Base-by-base conservation (phyloP, 2,888 invertebrate species). In the Globia sparganii region DNA sequence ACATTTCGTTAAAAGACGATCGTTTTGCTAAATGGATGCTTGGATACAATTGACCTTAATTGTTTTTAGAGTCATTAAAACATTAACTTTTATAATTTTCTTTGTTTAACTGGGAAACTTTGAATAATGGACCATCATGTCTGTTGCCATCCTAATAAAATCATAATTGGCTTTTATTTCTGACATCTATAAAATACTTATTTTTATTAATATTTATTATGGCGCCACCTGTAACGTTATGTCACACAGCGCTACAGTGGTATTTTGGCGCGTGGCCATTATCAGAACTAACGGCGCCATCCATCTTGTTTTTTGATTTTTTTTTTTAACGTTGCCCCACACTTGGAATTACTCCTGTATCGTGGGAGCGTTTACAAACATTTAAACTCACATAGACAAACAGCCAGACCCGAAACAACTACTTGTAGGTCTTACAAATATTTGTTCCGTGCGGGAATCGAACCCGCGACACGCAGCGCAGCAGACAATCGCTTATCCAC, bases 1-100 rank as follows among this genome's bases (percentile, higher is more conserved):
- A 77, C 73, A 78, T 85, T 87, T 78, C 64, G 67, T 77, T 71
- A 75, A 21, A 83, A 85, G 78, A 85, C 77, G 69, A 77, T 77
- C 77, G 70, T 34, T 86, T 75, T 67, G n/a, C 53, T 68, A 78
- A 86, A 86, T 78, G 71, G 80, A 61, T 80, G 79, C 75, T 77
- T 56, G 62, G 58, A 49, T 66, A 66, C 65, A 58, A 72, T 81
- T 79, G 75, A 85, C 78, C 75, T 56, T 78, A 86, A 86, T 86
- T 81, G 84, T 78, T 84, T 81, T 84, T 65, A 66, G 28, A 72
- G 58, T 73, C 46, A 72, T 81, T 78, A 81, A 75, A 74, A 9
- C 62, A 71, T 77, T 75, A 62, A 80, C 56, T 56, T 61, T 73
- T 59, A 70, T 53, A 61, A 84, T 74, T 71, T 78, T 84, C 73